Conservation (phyloP, 2,888 invertebrate species). For the Trichopria drosophilae region DNA sequence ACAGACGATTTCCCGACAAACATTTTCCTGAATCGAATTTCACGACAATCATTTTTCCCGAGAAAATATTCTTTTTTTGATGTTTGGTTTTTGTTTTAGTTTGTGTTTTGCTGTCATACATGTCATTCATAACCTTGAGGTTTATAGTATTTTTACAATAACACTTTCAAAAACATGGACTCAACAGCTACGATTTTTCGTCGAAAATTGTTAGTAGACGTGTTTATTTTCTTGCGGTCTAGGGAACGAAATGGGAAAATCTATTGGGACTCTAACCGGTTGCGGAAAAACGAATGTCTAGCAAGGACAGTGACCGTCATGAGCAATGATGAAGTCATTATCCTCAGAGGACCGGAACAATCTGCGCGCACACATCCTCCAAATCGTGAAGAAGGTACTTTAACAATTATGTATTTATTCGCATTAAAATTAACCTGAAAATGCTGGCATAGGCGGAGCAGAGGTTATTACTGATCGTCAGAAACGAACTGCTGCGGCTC, state of each 20-base stretch:
- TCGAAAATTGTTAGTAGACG: not conserved
- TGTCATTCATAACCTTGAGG: too few relatives aligned
- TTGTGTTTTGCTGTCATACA: too few relatives aligned
- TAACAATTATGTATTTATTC: too few relatives aligned
- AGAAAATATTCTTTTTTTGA: not conserved
- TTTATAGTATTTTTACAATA: too few relatives aligned
- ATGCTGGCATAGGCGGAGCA: not conserved
- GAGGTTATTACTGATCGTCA: not conserved
- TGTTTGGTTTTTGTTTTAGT: too few relatives aligned
- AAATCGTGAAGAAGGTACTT: conserved; percentile 6
- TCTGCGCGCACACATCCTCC: not conserved
- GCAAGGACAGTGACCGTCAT: not conserved
- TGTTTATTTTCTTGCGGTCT: not conserved
- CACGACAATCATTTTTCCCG: conserved; percentile 2
- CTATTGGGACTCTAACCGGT: not conserved
- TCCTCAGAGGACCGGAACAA: not conserved
- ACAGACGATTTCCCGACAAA: not conserved
- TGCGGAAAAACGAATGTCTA: conserved; percentile 4
- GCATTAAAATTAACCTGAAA: too few relatives aligned
- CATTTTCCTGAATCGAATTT: not conserved
- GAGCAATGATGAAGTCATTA: conserved; percentile 1
- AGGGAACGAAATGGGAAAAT: not conserved
- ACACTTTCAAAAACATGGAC: too few relatives aligned
- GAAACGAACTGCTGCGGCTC: not conserved
- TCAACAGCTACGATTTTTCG: too few relatives aligned